These are phyloP conservation scores for Heliothis virescens DNA, from an alignment of 1,140 invertebrate species.

Conservation along the genomic window DNA sequence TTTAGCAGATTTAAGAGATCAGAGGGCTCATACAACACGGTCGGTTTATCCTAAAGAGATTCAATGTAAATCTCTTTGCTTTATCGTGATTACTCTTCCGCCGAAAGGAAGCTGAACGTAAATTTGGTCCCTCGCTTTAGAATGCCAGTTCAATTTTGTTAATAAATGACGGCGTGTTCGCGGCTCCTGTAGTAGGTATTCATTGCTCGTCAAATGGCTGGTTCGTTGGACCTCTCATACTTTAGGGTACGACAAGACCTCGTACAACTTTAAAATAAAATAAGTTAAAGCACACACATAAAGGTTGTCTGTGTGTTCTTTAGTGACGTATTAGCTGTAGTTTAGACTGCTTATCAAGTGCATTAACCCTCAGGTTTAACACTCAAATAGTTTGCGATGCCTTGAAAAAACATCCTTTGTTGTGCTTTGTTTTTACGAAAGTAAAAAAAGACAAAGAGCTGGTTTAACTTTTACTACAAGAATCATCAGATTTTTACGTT, in stretches of 20 bases:
- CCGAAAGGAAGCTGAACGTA: conserved; percentile 28
- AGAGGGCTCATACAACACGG: conserved; percentile 48
- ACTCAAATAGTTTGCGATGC: conserved; percentile 1
- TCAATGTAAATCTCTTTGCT: conserved; percentile 45
- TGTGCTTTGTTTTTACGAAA: not conserved
- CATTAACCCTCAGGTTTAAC: not conserved
- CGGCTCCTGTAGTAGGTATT: conserved; percentile 10
- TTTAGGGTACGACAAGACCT: conserved; percentile 3
- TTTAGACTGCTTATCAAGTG: conserved; percentile 41
- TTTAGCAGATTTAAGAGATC: conserved; percentile 44
- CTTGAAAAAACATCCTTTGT: not conserved
- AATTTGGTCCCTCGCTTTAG: conserved; percentile 41
- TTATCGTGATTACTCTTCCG: conserved; percentile 48
- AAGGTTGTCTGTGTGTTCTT: not conserved
- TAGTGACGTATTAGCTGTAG: conserved; percentile 15
- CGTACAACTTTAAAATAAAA: conserved; percentile 29
- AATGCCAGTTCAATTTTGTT: conserved; percentile 32
- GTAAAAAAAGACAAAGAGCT: conserved; percentile 8
- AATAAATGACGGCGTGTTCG: conserved; percentile 30
- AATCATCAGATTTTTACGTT: conserved; percentile 30
- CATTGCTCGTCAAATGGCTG: conserved; percentile 2
- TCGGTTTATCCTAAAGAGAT: conserved; percentile 45
- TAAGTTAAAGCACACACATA: not conserved
- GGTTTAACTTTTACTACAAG: not conserved
- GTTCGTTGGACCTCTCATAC: conserved; percentile 13